Percentiles rank a stretch among this genome's conserved stretches.
Evolutionary conservation across 2,797 vertebrate genomes (phyloP).

Genomic region (Takifugu ocellatus): DNA sequence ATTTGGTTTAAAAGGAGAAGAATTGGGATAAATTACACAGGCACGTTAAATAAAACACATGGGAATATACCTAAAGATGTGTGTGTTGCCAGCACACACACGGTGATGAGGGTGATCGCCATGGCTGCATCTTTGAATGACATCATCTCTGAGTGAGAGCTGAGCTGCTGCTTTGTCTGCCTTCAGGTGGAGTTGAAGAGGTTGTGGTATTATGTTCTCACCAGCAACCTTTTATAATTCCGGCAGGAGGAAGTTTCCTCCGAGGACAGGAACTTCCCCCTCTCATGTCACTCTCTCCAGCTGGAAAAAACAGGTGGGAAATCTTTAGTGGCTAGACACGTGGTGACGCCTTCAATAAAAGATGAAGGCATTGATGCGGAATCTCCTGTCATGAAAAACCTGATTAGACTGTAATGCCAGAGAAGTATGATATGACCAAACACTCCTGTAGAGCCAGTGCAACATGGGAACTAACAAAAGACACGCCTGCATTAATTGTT

Average conservation of each 20-base stretch:
- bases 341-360: too few species aligned
- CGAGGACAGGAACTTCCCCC: constrained; percentile 11
- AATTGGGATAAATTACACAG: too few species aligned
- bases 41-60: too few species aligned
- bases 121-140: constrained; percentile 33
- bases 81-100: constrained; percentile 43
- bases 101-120: constrained; percentile 27
- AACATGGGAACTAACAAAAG: constrained; percentile 12
- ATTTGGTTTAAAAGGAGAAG: not conserved
- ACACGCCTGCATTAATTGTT: not conserved
- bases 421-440: not conserved
- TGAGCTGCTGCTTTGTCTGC: constrained; percentile 15
- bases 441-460: not conserved
- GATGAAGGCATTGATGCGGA: too few species aligned
- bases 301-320: not conserved
- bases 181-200: constrained; percentile 26
- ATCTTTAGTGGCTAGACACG: too few species aligned
- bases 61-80: constrained; percentile 49
- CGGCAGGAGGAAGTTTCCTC: not conserved
- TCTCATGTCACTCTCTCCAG: constrained; percentile 6
- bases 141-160: constrained; percentile 50
- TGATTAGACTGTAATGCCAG: too few species aligned
- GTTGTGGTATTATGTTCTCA: constrained; percentile 9
- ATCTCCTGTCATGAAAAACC: too few species aligned
- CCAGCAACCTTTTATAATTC: constrained; percentile 21